Conservation (phyloP, 2,888 invertebrate genomes). For the Cheilosia soror region DNA sequence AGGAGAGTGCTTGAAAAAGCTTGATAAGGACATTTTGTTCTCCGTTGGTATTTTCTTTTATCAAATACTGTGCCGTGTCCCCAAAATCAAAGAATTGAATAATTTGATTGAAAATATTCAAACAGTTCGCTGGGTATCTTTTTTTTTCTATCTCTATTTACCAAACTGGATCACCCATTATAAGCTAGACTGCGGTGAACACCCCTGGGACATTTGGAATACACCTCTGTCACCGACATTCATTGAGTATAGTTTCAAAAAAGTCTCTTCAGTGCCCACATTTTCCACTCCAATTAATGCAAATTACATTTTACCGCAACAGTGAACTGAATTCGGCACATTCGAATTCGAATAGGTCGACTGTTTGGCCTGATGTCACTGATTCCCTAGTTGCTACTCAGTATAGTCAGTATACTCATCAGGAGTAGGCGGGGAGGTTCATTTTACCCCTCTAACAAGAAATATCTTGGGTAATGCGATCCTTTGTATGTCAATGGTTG, state of each 20-base stretch:
- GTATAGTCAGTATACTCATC: neutral
- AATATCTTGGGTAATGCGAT: constrained; percentile 35
- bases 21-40: neutral
- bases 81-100: constrained; percentile 37
- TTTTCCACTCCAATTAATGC: constrained; percentile 41
- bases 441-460: constrained; percentile 10
- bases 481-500: constrained; percentile 57
- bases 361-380: constrained; percentile 42
- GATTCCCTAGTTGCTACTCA: constrained; percentile 25
- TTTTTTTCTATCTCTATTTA: constrained; percentile 37
- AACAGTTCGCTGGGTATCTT: constrained; percentile 12
- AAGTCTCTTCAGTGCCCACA: constrained; percentile 22
- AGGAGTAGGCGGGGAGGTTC: neutral
- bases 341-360: constrained; percentile 35
- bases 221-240: neutral
- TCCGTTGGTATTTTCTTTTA: neutral
- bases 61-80: neutral
- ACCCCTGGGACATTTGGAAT: neutral
- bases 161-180: constrained; percentile 26
- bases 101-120: constrained; percentile 39
- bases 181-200: constrained; percentile 6
- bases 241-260: constrained; percentile 25
- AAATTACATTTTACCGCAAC: constrained; percentile 62
- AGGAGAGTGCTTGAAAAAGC: neutral
- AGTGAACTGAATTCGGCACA: constrained; percentile 17